Percentiles rank a stretch among this genome's conserved stretches.
Evolutionary conservation across 2,113 vertebrate species (phyloP).

Genomic region (Oreochromis tanganicae): DNA sequence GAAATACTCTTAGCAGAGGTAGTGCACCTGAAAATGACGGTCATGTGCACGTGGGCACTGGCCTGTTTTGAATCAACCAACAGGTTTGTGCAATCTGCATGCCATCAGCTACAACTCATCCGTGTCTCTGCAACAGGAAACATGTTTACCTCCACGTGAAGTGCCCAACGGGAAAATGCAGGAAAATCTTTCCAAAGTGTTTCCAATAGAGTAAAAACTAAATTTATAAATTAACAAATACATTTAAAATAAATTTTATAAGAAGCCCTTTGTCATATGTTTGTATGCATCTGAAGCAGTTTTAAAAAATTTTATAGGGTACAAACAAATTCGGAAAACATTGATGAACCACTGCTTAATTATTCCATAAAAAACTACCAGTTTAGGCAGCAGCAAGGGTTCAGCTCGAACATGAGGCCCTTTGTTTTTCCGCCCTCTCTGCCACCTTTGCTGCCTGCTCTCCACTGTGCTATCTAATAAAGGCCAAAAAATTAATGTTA

Average conservation of each 20-base stretch:
- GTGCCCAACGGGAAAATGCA: background rate
- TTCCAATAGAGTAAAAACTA: background rate
- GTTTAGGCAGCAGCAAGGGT: background rate
- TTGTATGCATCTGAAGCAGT: background rate
- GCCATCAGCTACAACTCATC: background rate
- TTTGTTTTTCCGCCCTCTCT: background rate
- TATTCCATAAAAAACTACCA: background rate
- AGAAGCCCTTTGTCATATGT: fast-evolving
- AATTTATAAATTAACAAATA: background rate
- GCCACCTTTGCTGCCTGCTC: background rate
- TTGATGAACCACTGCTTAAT: background rate
- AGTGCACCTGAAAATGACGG: background rate
- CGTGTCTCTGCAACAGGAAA: background rate
- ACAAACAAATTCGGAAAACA: background rate
- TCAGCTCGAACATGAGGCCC: background rate
- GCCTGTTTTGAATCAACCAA: background rate
- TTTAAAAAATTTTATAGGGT: background rate
- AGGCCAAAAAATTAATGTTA: background rate
- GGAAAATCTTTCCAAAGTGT: background rate
- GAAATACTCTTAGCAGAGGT: background rate
- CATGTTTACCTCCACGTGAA: background rate
- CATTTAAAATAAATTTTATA: background rate
- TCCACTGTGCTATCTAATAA: background rate
- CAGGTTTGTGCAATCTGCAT: background rate
- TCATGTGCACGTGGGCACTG: background rate